Base-by-base conservation (phyloP, 2,113 vertebrate species). In the Myotis yumanensis region DNA sequence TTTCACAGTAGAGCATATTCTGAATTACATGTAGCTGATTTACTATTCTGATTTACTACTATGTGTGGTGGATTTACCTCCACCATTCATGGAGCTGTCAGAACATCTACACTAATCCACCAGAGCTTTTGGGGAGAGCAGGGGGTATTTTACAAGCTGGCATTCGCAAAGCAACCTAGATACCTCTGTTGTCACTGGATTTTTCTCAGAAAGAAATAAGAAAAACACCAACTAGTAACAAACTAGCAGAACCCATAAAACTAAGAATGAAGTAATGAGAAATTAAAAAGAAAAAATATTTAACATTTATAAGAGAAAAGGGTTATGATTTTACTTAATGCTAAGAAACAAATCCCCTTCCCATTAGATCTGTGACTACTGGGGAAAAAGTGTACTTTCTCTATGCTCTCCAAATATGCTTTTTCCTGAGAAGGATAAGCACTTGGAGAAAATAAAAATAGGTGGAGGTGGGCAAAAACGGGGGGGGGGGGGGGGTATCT, bases 271-370 rank as follows among this genome's bases (percentile, higher is more conserved):
- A 79, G 28, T 71, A 20, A 86, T 10, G 14, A 11, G 5, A 75
- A 75, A 86, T 69, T 9, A 52, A 62, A 77, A 68, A 40, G 71
- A 62, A 89, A 79, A 66, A 20, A 7, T 9, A 48, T 10, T 0
- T 90, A 46, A 91, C 12, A 77, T 40, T 75, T 83, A 54, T 25
- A 7, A 40, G 25, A 17, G 18, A 4, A 76, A 62, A 52, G 37
- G 9, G 22, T 40, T 15, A n/a, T 28, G 46, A 86, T 90, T 95
- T 84, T 75, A 59, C 64, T 30, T 57, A 84, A 68, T 52, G 30
- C 59, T 84, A 30, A 93, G 32, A 91, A 95, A 91, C 7, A 85
- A 84, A 95, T 25, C 8, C 35, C 35, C 43, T 86, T 95, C 28
- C 85, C 43, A 52, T 75, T 20, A 81, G 16, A 81, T 83, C 25